Base-by-base conservation (phyloP, 1,140 invertebrate species). In the Sinonovacula constricta region DNA sequence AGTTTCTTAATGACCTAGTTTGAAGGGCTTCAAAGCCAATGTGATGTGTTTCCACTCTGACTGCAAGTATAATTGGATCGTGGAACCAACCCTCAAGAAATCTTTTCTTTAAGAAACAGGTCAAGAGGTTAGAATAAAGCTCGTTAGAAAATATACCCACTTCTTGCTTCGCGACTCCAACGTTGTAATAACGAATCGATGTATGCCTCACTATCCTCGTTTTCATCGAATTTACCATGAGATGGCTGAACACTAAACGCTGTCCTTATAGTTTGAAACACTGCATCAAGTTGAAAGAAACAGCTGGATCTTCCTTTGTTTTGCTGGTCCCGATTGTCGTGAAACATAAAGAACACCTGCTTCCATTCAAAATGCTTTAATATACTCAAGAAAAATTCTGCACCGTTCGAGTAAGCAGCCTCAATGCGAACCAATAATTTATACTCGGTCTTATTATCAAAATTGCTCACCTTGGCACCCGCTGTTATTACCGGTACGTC, bases 401-500 rank as follows among this genome's bases (percentile, higher is more conserved):
- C 60, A 31, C 3, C 31, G 14, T 34, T 7, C 60, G 60, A 10
- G 2, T 2, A 34, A 12, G 60, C 24, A 31, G 4, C 60, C 14
- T 34, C 12, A 34, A 63, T 22, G 14, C 60, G 3, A n/a, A 33
- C 36, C 4, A 63, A 26, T 15, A 63, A n/a, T 12, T 18, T 36
- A n/a, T 24, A 34, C 10, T 34, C 60, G 18, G 3, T 34, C 36
- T 63, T 63, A 22, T 33, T 7, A n/a, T 63, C 60, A 63, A 63
- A 63, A 22, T 36, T 33, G 22, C 3, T 7, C 3, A 22, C 60
- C 28, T 15, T 7, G 3, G 30, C 60, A 34, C 60, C 60, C 2
- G 60, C 30, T 31, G 60, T 63, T 5, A 63, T 12, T 22, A 63
- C 93, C 0, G 97, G 97, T 28, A 97, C 95, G 1, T 94, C 81